These are phyloP conservation scores for Mylabris phalerata DNA, from an alignment of 1,140 invertebrate species.

Conservation along the genomic window DNA sequence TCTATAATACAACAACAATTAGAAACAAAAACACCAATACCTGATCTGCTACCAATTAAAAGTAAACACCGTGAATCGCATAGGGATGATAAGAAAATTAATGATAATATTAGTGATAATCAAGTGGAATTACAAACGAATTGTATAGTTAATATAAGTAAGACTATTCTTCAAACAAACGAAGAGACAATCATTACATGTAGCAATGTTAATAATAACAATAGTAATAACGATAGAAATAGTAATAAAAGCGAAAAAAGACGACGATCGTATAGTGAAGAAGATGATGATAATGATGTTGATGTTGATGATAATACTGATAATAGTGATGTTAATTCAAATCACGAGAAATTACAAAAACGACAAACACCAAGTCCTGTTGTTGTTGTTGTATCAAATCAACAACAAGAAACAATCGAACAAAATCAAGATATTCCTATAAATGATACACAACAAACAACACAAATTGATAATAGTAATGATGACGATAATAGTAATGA, in stretches of 20 bases:
- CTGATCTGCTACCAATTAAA: slow-evolving; percentile 39
- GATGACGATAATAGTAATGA: slow-evolving; percentile 23
- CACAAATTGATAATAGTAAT: slow-evolving; percentile 12
- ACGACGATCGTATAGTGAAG: slow-evolving; percentile 27
- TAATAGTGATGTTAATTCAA: slow-evolving; percentile 24
- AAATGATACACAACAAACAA: too few species aligned
- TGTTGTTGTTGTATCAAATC: too few species aligned
- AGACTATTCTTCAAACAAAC: slow-evolving; percentile 37
- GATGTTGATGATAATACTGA: slow-evolving; percentile 23
- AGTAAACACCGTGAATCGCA: not conserved
- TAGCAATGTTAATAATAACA: slow-evolving; percentile 23
- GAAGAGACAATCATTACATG: slow-evolving; percentile 41
- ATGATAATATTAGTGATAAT: slow-evolving; percentile 22
- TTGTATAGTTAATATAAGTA: slow-evolving; percentile 41
- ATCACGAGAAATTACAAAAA: not conserved
- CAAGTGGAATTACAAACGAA: slow-evolving; percentile 34
- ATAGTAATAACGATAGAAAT: too few species aligned
- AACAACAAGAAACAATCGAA: not conserved
- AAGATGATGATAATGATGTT: slow-evolving; percentile 5
- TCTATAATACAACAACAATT: slow-evolving; percentile 16
- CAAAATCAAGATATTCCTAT: slow-evolving; percentile 21
- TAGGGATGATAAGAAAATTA: slow-evolving; percentile 12
- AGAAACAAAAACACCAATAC: slow-evolving; percentile 33
- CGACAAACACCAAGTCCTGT: too few species aligned
- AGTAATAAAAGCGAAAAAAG: slow-evolving; percentile 32